Conservation (phyloP, 1,140 invertebrate species). For the Mya arenaria region DNA sequence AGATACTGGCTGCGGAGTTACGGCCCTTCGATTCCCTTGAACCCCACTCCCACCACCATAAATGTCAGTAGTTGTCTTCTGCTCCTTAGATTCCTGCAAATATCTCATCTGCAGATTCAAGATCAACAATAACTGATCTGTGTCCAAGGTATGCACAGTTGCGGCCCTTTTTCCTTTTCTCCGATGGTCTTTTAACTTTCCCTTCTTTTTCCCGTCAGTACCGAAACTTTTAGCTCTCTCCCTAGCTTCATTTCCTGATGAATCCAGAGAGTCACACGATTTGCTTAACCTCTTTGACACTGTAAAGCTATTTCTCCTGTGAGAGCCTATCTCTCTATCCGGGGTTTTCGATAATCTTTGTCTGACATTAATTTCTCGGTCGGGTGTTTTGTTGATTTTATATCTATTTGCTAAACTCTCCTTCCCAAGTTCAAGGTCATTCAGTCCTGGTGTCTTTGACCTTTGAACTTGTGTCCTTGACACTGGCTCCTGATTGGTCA, state of each 20-base stretch:
- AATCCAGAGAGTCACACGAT: slow-evolving; percentile 65
- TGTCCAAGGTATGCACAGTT: slow-evolving; percentile 73
- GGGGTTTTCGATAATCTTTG: slow-evolving; percentile 56
- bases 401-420: slow-evolving; percentile 41
- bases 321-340: slow-evolving; percentile 48
- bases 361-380: slow-evolving; percentile 17
- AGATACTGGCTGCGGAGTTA: slow-evolving; percentile 59
- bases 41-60: neutral
- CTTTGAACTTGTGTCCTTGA: slow-evolving; percentile 44
- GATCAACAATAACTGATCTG: slow-evolving; percentile 73
- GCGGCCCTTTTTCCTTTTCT: slow-evolving; percentile 67
- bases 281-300: slow-evolving; percentile 54
- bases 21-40: slow-evolving; percentile 41
- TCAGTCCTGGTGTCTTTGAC: slow-evolving; percentile 31
- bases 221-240: slow-evolving; percentile 8
- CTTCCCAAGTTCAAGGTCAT: slow-evolving; percentile 45
- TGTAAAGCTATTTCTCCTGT: slow-evolving; percentile 28
- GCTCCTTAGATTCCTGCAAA: slow-evolving; percentile 68
- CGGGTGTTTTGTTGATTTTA: slow-evolving; percentile 42
- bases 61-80: slow-evolving; percentile 42
- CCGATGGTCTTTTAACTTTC: slow-evolving; percentile 69
- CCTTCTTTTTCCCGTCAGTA: slow-evolving; percentile 56
- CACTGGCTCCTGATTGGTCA: neutral
- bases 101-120: slow-evolving; percentile 75
- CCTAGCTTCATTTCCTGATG: slow-evolving; percentile 30